A percentile compares a stretch with the other conserved stretches of the same genome.
Conservation (phyloP, 2,113 vertebrate genomes). For the Pogonocichla stellata region DNA sequence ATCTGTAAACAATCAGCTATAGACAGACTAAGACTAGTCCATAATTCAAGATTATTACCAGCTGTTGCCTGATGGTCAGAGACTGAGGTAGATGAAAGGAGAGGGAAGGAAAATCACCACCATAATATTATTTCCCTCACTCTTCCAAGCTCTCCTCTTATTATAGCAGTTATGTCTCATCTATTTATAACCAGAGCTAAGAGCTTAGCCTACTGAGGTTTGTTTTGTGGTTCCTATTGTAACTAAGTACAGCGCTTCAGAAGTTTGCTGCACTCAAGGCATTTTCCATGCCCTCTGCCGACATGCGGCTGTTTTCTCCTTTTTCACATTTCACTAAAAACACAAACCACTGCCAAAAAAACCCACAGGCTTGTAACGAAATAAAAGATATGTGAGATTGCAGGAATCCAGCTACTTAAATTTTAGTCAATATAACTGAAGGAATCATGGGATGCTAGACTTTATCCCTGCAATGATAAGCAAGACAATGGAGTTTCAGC, state of each 20-base stretch:
- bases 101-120: not conserved
- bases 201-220: not conserved
- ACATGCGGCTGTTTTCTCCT: not conserved
- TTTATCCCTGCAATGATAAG: not conserved
- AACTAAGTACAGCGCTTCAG: not conserved
- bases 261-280: not conserved
- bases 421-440: not conserved
- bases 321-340: not conserved
- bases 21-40: not conserved
- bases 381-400: not conserved
- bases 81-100: not conserved
- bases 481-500: not conserved
- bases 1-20: not conserved
- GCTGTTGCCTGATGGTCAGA: not conserved
- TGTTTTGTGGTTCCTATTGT: not conserved
- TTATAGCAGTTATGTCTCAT: not conserved
- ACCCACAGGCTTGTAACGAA: fast-evolving
- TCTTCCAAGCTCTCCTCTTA: not conserved
- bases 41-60: not conserved
- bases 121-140: not conserved
- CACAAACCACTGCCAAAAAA: not conserved
- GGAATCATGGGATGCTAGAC: not conserved
- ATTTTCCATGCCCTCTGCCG: not conserved
- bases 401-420: not conserved
- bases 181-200: not conserved